phyloP scores from a whole-genome alignment of 2,888 invertebrate genomes.

The Morpho helenor region DNA sequence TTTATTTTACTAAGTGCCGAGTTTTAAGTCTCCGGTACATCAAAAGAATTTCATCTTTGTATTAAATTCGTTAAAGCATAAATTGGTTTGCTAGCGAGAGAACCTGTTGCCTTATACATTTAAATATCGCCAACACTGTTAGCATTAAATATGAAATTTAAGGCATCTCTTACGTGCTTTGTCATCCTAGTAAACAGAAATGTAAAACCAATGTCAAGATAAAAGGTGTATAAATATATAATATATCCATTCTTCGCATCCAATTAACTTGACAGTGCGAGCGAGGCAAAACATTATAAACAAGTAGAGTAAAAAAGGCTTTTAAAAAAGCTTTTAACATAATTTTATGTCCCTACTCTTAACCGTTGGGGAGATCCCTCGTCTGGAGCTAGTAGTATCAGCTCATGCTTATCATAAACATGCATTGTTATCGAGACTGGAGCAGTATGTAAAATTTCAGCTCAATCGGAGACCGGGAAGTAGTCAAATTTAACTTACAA shows the following conservation, averaged over 20 bases:
- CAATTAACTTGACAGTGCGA: not conserved
- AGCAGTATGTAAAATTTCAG: too few relatives aligned
- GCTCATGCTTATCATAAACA: too few relatives aligned
- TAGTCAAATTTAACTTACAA: too few relatives aligned
- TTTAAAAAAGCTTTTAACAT: too few relatives aligned
- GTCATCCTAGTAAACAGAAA: conserved; percentile 6
- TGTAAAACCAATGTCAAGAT: not conserved
- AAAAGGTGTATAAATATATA: not conserved
- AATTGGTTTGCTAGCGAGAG: not conserved
- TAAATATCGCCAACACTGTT: conserved; percentile 19
- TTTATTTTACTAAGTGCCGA: conserved; percentile 18
- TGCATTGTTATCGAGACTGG: too few relatives aligned
- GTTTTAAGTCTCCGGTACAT: not conserved
- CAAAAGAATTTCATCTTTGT: conserved; percentile 6
- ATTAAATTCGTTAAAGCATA: not conserved
- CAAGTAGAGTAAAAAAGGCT: too few relatives aligned
- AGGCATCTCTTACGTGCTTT: conserved; percentile 12
- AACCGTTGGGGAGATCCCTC: too few relatives aligned
- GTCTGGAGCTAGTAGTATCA: too few relatives aligned
- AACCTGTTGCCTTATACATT: conserved; percentile 24
- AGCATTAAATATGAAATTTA: conserved; percentile 22
- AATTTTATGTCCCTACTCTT: too few relatives aligned
- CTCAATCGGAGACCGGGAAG: too few relatives aligned
- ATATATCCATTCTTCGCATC: too few relatives aligned
- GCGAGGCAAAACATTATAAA: not conserved